Conservation (phyloP, 1,140 invertebrate genomes). For the Scaptomyza hsui region DNA sequence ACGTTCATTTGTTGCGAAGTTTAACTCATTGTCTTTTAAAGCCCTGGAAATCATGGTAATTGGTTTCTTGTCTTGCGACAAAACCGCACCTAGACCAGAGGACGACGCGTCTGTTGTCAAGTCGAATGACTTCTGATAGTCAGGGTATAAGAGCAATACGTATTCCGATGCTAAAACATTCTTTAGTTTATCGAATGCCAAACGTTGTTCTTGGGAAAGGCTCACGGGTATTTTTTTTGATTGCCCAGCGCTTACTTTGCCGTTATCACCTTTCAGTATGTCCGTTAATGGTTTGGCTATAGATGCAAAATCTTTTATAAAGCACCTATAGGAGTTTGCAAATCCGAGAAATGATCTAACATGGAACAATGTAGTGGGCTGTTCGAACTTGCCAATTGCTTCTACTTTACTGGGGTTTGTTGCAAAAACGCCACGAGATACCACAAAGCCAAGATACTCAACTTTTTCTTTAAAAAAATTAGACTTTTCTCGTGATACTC, state of each 20-base stretch:
- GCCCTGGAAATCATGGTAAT: no score
- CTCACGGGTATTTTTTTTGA: slow-evolving; percentile 9
- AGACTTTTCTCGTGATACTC: no score
- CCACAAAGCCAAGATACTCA: slow-evolving; percentile 15
- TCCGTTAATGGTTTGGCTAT: neutral
- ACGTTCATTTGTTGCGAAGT: neutral
- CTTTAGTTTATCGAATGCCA: slow-evolving; percentile 1
- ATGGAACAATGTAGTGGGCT: slow-evolving; percentile 4
- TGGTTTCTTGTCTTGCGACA: neutral
- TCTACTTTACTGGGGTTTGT: slow-evolving; percentile 12
- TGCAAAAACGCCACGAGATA: slow-evolving; percentile 3
- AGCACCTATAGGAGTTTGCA: neutral
- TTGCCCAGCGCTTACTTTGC: slow-evolving; percentile 6
- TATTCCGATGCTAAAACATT: slow-evolving; percentile 1
- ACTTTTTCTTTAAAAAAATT: slow-evolving; percentile 48
- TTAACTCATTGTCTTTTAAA: no score
- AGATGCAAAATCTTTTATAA: no score
- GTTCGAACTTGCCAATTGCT: slow-evolving; percentile 2
- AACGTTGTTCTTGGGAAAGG: neutral
- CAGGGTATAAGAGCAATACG: slow-evolving; percentile 5
- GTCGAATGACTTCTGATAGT: slow-evolving; percentile 8
- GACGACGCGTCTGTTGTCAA: neutral
- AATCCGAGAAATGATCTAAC: neutral
- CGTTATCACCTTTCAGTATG: slow-evolving; percentile 11
- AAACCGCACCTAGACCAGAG: neutral